These are phyloP conservation scores for Calosoma granatense DNA, from an alignment of 1,140 invertebrate genomes.

Conservation along the genomic window DNA sequence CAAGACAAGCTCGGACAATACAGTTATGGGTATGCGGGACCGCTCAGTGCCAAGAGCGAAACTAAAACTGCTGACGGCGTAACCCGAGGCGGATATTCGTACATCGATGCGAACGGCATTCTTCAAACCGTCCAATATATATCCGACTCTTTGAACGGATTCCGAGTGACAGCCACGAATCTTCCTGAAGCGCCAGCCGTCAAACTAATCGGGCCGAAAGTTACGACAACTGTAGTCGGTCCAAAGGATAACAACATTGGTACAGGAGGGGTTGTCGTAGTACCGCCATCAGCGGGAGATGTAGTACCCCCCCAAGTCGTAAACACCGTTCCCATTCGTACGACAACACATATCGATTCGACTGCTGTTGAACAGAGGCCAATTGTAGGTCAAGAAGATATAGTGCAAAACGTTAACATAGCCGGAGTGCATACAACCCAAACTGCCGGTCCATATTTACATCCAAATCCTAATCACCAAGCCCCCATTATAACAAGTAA, in stretches of 20 bases:
- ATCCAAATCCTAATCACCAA: background rate
- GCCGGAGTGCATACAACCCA: background rate
- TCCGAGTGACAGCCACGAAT: slow-evolving; percentile 52
- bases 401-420: background rate
- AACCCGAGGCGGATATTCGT: slow-evolving; percentile 57
- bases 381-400: background rate
- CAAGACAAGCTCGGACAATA: slow-evolving; percentile 53
- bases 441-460: background rate
- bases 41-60: slow-evolving; percentile 54
- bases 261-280: background rate
- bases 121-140: slow-evolving; percentile 55
- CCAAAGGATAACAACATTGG: background rate
- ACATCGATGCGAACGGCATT: slow-evolving; percentile 56
- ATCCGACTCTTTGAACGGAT: slow-evolving; percentile 53
- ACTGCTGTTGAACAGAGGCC: background rate
- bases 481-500: background rate
- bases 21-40: slow-evolving; percentile 55
- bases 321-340: background rate
- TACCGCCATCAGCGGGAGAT: background rate
- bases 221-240: background rate
- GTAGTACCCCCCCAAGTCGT: background rate
- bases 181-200: slow-evolving; percentile 38
- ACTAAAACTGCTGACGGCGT: slow-evolving; percentile 51
- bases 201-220: background rate
- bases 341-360: background rate